Evolutionary conservation across 1,140 invertebrate species (phyloP).

Genomic region (Acromyrmex charruanus): DNA sequence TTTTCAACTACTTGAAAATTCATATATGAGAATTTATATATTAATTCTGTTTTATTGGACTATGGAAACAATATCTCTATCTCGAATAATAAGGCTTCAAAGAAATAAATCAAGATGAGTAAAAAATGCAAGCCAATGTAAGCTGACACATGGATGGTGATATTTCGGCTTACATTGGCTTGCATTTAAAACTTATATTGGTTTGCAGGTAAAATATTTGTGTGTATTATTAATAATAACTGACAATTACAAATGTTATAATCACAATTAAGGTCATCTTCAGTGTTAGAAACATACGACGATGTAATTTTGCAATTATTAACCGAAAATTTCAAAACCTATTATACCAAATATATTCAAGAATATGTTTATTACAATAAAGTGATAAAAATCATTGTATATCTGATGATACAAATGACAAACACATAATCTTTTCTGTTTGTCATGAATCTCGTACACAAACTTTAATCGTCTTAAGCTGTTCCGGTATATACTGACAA

Average conservation of each 20-base stretch:
- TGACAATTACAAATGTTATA: no score
- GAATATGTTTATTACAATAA: not conserved
- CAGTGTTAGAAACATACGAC: no score
- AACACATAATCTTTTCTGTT: not conserved
- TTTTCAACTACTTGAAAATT: conserved; percentile 14
- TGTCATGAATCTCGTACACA: not conserved
- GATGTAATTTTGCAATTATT: not conserved
- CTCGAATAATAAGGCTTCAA: no score
- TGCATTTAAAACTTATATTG: no score
- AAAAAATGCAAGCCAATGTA: no score
- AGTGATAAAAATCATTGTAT: not conserved
- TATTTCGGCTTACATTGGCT: no score
- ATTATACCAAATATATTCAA: not conserved
- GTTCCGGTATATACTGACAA: conserved; percentile 54
- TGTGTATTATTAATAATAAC: no score
- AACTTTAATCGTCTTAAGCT: not conserved
- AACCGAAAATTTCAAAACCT: not conserved
- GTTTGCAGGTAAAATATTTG: no score
- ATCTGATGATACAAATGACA: not conserved
- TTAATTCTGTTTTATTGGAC: not conserved
- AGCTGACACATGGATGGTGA: no score
- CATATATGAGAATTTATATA: not conserved
- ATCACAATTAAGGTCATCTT: no score
- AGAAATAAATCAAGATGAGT: no score
- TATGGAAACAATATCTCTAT: no score